Percentiles rank a stretch among this genome's conserved stretches.
Evolutionary conservation across 35 echinoderm and acorn worm genomes (phyloP).

Genomic region (Apostichopus californicus): DNA sequence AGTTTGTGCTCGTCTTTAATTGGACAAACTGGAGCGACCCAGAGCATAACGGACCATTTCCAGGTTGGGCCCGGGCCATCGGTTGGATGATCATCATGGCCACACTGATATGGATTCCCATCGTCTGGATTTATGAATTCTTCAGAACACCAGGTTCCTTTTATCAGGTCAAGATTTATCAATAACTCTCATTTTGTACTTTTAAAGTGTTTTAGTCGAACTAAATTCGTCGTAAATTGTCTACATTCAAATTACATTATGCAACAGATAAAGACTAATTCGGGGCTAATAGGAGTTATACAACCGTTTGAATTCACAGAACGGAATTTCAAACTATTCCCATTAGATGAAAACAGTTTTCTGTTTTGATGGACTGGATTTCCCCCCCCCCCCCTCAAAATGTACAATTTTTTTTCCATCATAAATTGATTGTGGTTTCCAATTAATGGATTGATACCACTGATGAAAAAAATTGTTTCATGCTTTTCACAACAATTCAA

Average conservation of each 20-base stretch:
- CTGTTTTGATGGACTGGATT: neutral
- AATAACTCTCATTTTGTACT: neutral
- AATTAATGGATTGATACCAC: no score
- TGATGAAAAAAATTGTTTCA: no score
- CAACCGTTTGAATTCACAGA: no score
- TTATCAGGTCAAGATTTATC: slow-evolving; percentile 41
- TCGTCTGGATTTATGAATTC: slow-evolving; percentile 88
- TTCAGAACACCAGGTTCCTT: slow-evolving; percentile 61
- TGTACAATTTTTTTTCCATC: no score
- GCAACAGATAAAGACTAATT: no score
- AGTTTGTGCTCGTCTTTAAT: slow-evolving; percentile 93
- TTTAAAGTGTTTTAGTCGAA: neutral
- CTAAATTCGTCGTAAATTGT: no score
- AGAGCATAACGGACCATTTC: slow-evolving; percentile 81
- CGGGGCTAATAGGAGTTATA: no score
- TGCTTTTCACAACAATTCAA: no score
- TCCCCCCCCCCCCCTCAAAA: no score
- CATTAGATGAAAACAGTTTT: neutral
- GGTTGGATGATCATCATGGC: slow-evolving; percentile 82
- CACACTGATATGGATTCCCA: slow-evolving; percentile 85
- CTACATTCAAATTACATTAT: no score
- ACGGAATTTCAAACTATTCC: neutral
- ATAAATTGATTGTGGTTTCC: no score
- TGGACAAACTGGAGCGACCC: slow-evolving; percentile 88
- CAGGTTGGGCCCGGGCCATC: slow-evolving; percentile 74